Percentiles rank a stretch among this genome's conserved stretches.
These are phyloP conservation scores for Phoenicopterus ruber DNA, from an alignment of 2,113 vertebrate species.

Conservation along the genomic window DNA sequence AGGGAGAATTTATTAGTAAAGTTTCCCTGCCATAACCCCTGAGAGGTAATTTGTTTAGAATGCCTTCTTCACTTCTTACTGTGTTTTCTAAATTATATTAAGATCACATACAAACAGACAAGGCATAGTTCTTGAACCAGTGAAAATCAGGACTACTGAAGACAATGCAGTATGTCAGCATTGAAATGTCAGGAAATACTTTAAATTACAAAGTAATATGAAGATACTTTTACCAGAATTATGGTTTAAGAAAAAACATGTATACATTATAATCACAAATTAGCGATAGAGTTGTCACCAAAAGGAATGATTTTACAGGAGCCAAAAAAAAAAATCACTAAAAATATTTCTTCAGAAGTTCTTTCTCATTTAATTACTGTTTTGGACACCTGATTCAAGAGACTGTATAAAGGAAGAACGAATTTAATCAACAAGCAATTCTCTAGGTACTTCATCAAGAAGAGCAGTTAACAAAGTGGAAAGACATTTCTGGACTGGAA, in stretches of 20 bases:
- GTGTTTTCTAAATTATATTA: neutral
- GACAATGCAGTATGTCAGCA: neutral
- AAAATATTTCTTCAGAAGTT: constrained; percentile 5
- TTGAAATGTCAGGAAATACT: neutral
- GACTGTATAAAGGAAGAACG: neutral
- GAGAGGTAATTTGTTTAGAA: neutral
- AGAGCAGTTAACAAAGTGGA: constrained; percentile 35
- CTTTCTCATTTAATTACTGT: constrained; percentile 39
- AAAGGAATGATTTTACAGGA: neutral
- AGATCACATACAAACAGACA: neutral
- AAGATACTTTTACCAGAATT: neutral
- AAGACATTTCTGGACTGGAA: constrained; percentile 40
- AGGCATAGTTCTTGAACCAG: neutral
- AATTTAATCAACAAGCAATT: constrained; percentile 56
- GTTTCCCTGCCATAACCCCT: neutral
- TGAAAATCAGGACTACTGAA: neutral
- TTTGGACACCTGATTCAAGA: constrained; percentile 26
- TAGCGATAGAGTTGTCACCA: neutral
- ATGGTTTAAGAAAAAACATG: neutral
- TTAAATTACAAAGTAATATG: neutral
- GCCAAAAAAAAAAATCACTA: neutral
- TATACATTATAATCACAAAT: neutral
- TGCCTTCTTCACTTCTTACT: neutral
- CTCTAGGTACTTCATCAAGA: constrained; percentile 47
- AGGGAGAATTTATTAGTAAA: neutral